A percentile compares a stretch with the other conserved stretches of the same genome.
These are phyloP conservation scores for Mya arenaria DNA, from an alignment of 1,140 invertebrate genomes.

Conservation along the genomic window DNA sequence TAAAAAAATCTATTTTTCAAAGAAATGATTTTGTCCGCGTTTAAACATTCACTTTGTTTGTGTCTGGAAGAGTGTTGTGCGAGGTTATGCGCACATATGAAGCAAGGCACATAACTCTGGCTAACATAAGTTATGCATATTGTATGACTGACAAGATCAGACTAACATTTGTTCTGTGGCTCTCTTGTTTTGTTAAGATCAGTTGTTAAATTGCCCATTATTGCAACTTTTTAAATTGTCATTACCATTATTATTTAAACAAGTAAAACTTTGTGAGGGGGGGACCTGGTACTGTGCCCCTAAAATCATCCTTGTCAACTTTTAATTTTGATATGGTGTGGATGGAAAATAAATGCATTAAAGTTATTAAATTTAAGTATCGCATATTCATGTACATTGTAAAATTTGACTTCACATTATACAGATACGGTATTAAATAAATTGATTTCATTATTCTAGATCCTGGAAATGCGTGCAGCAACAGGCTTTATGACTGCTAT, in stretches of 20 bases:
- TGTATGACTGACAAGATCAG: too few species aligned
- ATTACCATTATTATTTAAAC: too few species aligned
- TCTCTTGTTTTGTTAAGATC: too few species aligned
- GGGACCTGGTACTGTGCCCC: background rate
- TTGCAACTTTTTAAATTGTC: too few species aligned
- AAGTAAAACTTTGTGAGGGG: too few species aligned
- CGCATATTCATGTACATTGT: background rate
- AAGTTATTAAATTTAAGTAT: background rate
- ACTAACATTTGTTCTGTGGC: too few species aligned
- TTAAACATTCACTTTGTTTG: background rate
- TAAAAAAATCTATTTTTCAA: background rate
- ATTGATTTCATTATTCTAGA: constrained; percentile 82
- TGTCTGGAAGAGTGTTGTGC: background rate
- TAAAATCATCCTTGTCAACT: background rate
- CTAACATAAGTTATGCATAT: too few species aligned
- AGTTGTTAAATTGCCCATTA: too few species aligned
- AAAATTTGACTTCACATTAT: background rate
- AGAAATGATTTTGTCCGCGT: background rate
- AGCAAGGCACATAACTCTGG: too few species aligned
- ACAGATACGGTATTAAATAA: too few species aligned
- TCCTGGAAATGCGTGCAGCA: constrained; percentile 98
- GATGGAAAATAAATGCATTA: background rate
- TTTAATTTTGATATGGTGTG: background rate
- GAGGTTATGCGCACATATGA: too few species aligned
- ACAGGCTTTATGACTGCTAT: constrained; percentile 99